A percentile compares a stretch with the other conserved stretches of the same genome.
phyloP scores from a whole-genome alignment of 2,113 vertebrate genomes.

The Festucalex cinctus region DNA sequence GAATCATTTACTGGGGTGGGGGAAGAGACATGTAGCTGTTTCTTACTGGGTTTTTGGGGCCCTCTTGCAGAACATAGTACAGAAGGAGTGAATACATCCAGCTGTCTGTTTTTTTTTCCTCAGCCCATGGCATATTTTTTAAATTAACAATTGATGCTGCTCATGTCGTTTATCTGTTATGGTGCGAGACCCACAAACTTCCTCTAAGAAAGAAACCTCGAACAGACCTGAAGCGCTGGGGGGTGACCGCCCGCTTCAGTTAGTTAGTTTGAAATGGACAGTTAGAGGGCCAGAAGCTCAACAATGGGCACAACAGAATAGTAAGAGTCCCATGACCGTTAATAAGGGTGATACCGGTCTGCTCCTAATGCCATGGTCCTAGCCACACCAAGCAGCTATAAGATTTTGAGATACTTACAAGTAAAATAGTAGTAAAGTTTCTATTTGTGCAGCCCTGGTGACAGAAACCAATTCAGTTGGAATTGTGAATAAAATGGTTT shows the following conservation, averaged over 20 bases:
- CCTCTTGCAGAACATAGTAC: constrained; percentile 50
- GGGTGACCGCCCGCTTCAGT: too few species aligned
- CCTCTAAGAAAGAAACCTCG: too few species aligned
- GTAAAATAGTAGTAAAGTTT: not conserved
- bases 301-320: too few species aligned
- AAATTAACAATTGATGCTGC: not conserved
- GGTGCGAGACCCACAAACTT: not conserved
- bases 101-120: not conserved
- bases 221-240: too few species aligned
- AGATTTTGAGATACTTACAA: not conserved
- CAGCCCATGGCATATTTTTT: not conserved
- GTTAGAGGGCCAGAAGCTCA: too few species aligned
- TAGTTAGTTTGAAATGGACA: too few species aligned
- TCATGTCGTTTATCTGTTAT: not conserved
- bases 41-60: constrained; percentile 54
- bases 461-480: not conserved
- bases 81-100: constrained; percentile 45
- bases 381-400: not conserved
- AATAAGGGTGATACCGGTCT: too few species aligned
- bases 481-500: not conserved
- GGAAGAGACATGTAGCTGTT: constrained; percentile 34
- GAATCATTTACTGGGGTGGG: constrained; percentile 50
- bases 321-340: too few species aligned
- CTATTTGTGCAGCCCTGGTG: not conserved
- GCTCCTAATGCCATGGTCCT: too few species aligned